phyloP scores from a whole-genome alignment of 2,113 vertebrate genomes.

The Hoplias malabaricus region DNA sequence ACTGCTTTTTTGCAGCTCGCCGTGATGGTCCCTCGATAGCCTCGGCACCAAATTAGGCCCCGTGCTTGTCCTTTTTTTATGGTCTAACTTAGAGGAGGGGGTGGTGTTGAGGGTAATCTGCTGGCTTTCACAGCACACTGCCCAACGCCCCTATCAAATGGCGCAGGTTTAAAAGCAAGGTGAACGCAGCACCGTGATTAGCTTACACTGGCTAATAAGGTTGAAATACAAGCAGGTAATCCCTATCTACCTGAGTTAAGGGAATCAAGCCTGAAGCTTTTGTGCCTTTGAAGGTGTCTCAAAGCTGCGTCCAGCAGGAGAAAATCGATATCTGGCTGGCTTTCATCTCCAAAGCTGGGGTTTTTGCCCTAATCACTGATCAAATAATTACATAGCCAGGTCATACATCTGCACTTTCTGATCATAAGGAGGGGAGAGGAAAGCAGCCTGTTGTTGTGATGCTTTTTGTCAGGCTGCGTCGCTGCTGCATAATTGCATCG shows the following conservation, averaged over 20 bases:
- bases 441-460: not conserved
- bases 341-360: not conserved
- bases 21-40: not conserved
- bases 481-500: not conserved
- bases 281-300: slow-evolving; percentile 42
- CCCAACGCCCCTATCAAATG: not conserved
- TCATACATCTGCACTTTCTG: not conserved
- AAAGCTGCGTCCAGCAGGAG: slow-evolving; percentile 42
- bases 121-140: slow-evolving; percentile 16
- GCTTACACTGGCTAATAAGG: slow-evolving; percentile 56
- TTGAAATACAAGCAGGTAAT: slow-evolving; percentile 54
- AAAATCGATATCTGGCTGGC: slow-evolving; percentile 45
- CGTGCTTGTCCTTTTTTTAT: slow-evolving; percentile 45
- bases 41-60: slow-evolving; percentile 42
- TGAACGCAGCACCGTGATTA: slow-evolving; percentile 53
- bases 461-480: not conserved
- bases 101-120: not conserved
- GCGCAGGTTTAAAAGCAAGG: slow-evolving; percentile 15
- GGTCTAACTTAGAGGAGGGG: slow-evolving; percentile 22
- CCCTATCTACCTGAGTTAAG: slow-evolving; percentile 53
- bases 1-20: slow-evolving; percentile 13
- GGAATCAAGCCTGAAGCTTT: slow-evolving; percentile 46
- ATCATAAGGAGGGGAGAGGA: slow-evolving; percentile 8
- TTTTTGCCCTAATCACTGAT: slow-evolving; percentile 1
- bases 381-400: slow-evolving; percentile 28